Conservation (phyloP, 2,113 vertebrate genomes). For the Oryzias javanicus region DNA sequence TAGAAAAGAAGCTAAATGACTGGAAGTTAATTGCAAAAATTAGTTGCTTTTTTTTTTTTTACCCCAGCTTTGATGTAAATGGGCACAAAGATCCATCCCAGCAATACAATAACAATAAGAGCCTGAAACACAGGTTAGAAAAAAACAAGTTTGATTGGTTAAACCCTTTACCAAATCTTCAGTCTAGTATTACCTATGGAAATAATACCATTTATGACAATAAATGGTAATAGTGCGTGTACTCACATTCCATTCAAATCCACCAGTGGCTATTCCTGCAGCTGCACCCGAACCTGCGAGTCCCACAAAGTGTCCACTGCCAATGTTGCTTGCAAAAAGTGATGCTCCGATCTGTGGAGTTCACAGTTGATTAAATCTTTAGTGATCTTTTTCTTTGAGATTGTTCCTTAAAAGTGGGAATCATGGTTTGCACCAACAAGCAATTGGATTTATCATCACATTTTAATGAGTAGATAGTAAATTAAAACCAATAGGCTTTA, state of each 20-base stretch:
- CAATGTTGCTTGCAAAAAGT: constrained; percentile 96
- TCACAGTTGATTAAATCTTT: neutral
- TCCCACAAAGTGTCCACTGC: constrained; percentile 93
- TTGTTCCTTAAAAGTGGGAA: no score
- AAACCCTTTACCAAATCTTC: no score
- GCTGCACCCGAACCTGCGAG: constrained; percentile 89
- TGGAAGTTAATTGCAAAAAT: neutral
- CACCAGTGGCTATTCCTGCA: constrained; percentile 84
- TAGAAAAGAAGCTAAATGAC: neutral
- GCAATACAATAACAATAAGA: constrained; percentile 84
- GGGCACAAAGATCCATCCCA: constrained; percentile 96
- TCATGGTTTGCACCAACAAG: no score
- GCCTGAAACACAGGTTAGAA: constrained; percentile 79
- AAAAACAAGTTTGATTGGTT: neutral
- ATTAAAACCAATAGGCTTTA: neutral
- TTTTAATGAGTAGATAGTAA: neutral
- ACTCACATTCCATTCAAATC: constrained; percentile 95
- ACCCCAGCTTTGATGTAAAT: constrained; percentile 97
- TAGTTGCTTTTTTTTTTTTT: constrained; percentile 51
- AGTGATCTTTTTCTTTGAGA: no score
- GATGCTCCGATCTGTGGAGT: constrained; percentile 89
- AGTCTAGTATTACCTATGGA: no score
- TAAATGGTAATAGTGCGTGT: no score
- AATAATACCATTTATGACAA: no score
- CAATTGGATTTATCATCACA: neutral